Percentiles rank a stretch among this genome's conserved stretches.
These are phyloP conservation scores for Spea multiplicata DNA, from an alignment of 2,113 vertebrate genomes.

Conservation along the genomic window DNA sequence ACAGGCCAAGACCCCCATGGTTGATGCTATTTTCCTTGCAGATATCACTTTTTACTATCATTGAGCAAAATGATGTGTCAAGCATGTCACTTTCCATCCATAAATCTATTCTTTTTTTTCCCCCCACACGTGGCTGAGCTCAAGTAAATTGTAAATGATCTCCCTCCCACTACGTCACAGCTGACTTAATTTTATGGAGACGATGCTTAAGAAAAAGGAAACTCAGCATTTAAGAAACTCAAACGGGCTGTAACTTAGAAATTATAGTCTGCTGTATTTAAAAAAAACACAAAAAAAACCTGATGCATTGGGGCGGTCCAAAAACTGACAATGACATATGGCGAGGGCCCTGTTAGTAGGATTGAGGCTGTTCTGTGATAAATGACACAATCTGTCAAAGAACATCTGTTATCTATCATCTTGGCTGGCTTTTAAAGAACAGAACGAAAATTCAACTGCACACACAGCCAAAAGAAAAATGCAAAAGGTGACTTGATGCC, in stretches of 20 bases:
- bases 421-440: conserved; percentile 52
- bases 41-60: not conserved
- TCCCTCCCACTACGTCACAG: conserved; percentile 36
- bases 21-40: not conserved
- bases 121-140: not conserved
- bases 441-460: conserved; percentile 20
- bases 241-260: conserved; percentile 59
- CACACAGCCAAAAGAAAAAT: conserved; percentile 36
- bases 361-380: conserved; percentile 70
- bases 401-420: conserved; percentile 72
- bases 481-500: conserved; percentile 23
- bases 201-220: conserved; percentile 10
- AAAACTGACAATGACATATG: conserved; percentile 70
- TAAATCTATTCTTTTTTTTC: not conserved
- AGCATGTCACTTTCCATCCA: conserved; percentile 15
- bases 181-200: conserved; percentile 54
- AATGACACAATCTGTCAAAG: conserved; percentile 72
- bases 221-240: conserved; percentile 51
- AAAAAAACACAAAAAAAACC: conserved; percentile 57
- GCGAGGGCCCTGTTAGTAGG: conserved; percentile 59
- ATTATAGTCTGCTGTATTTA: conserved; percentile 63
- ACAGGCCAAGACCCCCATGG: not conserved
- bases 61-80: conserved; percentile 22
- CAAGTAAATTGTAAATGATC: not conserved
- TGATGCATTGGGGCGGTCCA: conserved; percentile 66